Base-by-base conservation (phyloP, 1,140 invertebrate species). In the Aplysia californica region DNA sequence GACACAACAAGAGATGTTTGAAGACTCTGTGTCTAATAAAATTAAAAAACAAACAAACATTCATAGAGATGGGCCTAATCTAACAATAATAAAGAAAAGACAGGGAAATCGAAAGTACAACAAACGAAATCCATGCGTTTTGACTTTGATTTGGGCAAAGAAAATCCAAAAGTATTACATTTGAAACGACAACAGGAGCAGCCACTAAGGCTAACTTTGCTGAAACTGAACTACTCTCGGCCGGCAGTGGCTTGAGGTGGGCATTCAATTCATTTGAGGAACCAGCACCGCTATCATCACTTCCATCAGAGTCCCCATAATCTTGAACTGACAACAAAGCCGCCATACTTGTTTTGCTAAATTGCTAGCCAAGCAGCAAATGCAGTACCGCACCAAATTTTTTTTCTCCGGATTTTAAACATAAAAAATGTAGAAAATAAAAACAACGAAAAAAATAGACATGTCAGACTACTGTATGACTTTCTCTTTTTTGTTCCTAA, bases 131-230 rank as follows among this genome's bases (percentile, higher is more conserved):
- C 10, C 20, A 18, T 20, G 4, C 18, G n/a, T 69, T 5, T 39
- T 6, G n/a, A 26, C 29, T 26, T n/a, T 33, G 38, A 44, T 26
- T n/a, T 75, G 76, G 44, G 10, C 44, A 15, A 15, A 15, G 10
- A 50, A n/a, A n/a, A 15, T n/a, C 15, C 26, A 76, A 88, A 36
- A 29, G 6, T 56, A 89, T 91, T 92, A 95, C 94, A 73, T 93
- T 93, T 4, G 95, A 94, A 78, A 95, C 91, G 36, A 96, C 95
- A 61, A 93, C 91, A 4, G 95, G 95, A 0, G 95, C 94, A 38
- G 95, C 92, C 90, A 95, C 95, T 80, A 97, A 90, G 79, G 93
- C 90, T 75, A 96, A 90, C 5, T 90, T 87, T 65, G 80, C 81
- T 44, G 83, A 75, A 65, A 82, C 65, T 77, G 81, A 74, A 29